These are phyloP conservation scores for Eupithecia exiguata DNA, from an alignment of 2,888 invertebrate species.

Conservation along the genomic window DNA sequence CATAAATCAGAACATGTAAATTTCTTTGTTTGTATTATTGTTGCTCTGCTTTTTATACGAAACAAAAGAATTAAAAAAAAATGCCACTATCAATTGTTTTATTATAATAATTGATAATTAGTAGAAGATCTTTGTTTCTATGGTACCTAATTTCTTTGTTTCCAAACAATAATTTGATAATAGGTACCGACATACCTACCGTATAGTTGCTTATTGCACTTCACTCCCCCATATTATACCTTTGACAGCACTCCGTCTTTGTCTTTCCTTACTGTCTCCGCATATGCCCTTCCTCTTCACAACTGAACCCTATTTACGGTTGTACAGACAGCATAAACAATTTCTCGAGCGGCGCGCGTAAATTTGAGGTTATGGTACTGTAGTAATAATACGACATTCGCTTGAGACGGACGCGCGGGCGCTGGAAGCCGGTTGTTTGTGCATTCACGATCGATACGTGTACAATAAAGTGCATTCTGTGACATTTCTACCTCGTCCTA, in stretches of 20 bases:
- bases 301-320: conserved; percentile 74
- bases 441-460: conserved; percentile 71
- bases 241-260: conserved; percentile 61
- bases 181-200: conserved; percentile 42
- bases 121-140: background rate
- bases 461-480: conserved; percentile 67
- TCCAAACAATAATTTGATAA: conserved; percentile 20
- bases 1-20: background rate
- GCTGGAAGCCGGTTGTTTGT: conserved; percentile 51
- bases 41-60: background rate
- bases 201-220: conserved; percentile 48
- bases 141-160: conserved; percentile 9
- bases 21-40: background rate
- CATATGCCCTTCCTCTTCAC: conserved; percentile 63
- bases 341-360: conserved; percentile 76
- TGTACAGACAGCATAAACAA: conserved; percentile 77
- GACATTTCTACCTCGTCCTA: conserved; percentile 37
- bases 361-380: conserved; percentile 83
- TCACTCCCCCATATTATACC: conserved; percentile 59
- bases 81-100: background rate
- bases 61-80: too few relatives aligned
- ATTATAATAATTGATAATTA: background rate
- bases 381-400: conserved; percentile 79
- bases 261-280: conserved; percentile 49
- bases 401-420: conserved; percentile 66